Base-by-base conservation (phyloP, 92 coral and sea anemone genomes). In the Ricordea florida region DNA sequence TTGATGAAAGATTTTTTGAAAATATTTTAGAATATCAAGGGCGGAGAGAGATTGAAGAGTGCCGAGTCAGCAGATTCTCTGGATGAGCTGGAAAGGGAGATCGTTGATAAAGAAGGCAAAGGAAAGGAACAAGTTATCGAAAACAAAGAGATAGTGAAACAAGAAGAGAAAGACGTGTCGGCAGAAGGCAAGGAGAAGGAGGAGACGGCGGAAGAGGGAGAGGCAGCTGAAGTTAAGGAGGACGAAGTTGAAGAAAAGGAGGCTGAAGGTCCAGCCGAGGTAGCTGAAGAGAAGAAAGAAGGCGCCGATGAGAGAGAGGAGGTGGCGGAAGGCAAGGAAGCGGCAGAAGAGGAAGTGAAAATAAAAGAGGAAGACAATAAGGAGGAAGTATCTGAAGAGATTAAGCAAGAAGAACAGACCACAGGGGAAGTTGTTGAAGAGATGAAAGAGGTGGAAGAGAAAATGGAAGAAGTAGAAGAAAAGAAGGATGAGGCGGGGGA, bases 11-110 rank as follows among this genome's bases (percentile, higher is more conserved):
- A 24, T 2, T 31, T 24, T 62, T 36, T 3, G 20, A 18, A 6
- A 13, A 28, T 55, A 25, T 36, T 7, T 0, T 49, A 6, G 24
- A 26, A 58, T 30, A 44, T 72, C 79, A 71, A 80, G 23, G 74
- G 57, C 43, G 82, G 45, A 17, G 67, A 82, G 22, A 50, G 43
- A 23, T 16, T 85, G 48, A 85, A 85, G 73, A 45, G 76, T 35
- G 25, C 81, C 8, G 76, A 51, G 27, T 85, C 90, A 3, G 49
- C 69, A 1, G 90, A 79, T 23, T 70, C 57, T 34, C 32, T 85
- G 40, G 71, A 52, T 2, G 76, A 63, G 32, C 52, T 29, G 37
- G 77, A 8, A 13, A 65, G 56, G 33, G 24, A 35, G 32, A 47
- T 33, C 49, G 33, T 40, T 36, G 68, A 57, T 4, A 71, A 43